Conservation (phyloP, 2,888 invertebrate genomes). For the Watsonalla cultraria region DNA sequence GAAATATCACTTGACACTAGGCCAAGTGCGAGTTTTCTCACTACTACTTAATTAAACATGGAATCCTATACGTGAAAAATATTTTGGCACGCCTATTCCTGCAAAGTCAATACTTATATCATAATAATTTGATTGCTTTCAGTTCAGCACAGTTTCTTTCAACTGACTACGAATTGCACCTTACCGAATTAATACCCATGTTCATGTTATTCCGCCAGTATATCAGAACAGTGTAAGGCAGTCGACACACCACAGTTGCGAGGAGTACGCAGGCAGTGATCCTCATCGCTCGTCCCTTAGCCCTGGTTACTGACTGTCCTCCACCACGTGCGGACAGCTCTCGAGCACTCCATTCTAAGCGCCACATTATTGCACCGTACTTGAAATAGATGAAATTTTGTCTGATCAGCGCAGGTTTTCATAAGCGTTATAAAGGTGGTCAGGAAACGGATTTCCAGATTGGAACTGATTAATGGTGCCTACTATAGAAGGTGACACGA, state of each 20-base stretch:
- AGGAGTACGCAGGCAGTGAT: slow-evolving; percentile 84
- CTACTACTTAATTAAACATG: too few species aligned
- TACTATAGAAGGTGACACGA: too few species aligned
- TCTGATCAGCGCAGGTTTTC: not conserved
- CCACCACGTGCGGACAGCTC: slow-evolving; percentile 80
- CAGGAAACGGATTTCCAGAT: too few species aligned
- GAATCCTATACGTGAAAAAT: too few species aligned
- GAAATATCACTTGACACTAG: too few species aligned
- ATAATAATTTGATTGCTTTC: too few species aligned
- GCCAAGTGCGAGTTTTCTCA: too few species aligned
- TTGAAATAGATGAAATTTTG: slow-evolving; percentile 17
- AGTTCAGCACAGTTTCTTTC: too few species aligned
- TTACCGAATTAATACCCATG: slow-evolving; percentile 66
- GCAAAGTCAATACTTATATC: too few species aligned
- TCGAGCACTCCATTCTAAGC: slow-evolving; percentile 83
- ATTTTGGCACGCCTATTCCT: too few species aligned
- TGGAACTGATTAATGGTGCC: too few species aligned
- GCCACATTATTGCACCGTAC: slow-evolving; percentile 65
- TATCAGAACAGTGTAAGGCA: slow-evolving; percentile 86
- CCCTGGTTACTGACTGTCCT: slow-evolving; percentile 77
- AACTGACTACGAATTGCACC: slow-evolving; percentile 5
- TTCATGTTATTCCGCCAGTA: slow-evolving; percentile 80
- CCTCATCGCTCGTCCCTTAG: slow-evolving; percentile 83
- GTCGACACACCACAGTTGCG: slow-evolving; percentile 82
- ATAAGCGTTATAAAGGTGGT: too few species aligned